Evolutionary conservation across 2,888 invertebrate genomes (phyloP).

Genomic region (Archips crataeganus): DNA sequence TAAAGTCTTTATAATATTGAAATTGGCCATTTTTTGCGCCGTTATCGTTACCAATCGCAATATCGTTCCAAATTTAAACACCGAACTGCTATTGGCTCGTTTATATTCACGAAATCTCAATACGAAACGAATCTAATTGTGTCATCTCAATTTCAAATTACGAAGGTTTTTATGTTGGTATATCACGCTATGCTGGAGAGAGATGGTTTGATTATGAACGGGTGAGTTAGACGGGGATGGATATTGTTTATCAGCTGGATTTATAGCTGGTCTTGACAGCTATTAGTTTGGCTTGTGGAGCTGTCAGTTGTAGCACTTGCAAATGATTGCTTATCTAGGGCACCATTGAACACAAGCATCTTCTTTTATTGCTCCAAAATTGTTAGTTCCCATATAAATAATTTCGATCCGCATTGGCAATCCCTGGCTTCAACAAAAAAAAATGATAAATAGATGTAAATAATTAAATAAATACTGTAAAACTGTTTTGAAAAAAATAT

Average conservation of each 20-base stretch:
- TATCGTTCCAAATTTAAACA: conserved; percentile 43
- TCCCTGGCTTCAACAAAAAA: too few relatives aligned
- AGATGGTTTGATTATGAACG: conserved; percentile 6
- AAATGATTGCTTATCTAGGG: neutral
- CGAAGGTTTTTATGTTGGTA: conserved; percentile 32
- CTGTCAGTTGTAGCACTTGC: conserved; percentile 16
- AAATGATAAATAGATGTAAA: too few relatives aligned
- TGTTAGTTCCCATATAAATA: too few relatives aligned
- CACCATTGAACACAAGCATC: too few relatives aligned
- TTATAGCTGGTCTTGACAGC: conserved; percentile 32
- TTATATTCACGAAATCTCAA: conserved; percentile 48
- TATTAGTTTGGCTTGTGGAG: conserved; percentile 30
- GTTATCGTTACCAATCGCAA: conserved; percentile 14
- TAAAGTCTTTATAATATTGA: neutral
- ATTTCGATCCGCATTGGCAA: too few relatives aligned
- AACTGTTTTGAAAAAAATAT: too few relatives aligned
- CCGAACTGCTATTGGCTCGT: conserved; percentile 42
- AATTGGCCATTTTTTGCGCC: neutral
- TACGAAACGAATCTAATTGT: conserved; percentile 43
- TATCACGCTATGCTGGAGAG: conserved; percentile 28
- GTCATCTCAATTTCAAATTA: conserved; percentile 41
- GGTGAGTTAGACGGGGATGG: conserved; percentile 14
- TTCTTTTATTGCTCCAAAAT: too few relatives aligned
- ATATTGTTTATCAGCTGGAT: conserved; percentile 34
- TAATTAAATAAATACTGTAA: too few relatives aligned